Conservation (phyloP, 2,797 vertebrate genomes). For the Labeo calbasu region DNA sequence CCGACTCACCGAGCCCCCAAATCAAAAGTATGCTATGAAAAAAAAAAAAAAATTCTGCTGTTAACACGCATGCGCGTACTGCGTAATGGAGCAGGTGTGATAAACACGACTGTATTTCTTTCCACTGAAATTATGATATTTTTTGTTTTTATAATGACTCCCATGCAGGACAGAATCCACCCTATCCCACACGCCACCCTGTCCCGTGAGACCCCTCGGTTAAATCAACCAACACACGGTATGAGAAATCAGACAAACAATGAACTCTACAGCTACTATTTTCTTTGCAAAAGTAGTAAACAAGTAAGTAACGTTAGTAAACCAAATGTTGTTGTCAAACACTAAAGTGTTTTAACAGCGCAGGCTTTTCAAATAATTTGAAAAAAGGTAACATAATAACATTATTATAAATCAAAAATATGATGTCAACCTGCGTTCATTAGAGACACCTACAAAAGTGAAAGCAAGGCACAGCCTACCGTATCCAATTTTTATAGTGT, state of each 20-base stretch:
- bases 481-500: background rate
- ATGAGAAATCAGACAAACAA: slow-evolving; percentile 6
- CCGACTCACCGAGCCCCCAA: background rate
- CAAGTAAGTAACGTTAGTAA: background rate
- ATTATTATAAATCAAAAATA: background rate
- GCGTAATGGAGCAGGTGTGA: slow-evolving; percentile 48
- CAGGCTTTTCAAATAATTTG: background rate
- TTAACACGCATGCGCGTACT: slow-evolving; percentile 16
- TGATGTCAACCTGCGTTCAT: background rate
- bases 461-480: background rate
- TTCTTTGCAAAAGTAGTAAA: background rate
- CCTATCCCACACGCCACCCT: slow-evolving; percentile 68
- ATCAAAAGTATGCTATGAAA: background rate
- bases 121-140: slow-evolving; percentile 71
- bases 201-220: slow-evolving; percentile 60
- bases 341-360: background rate
- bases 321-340: background rate
- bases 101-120: slow-evolving; percentile 71
- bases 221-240: background rate
- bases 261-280: background rate
- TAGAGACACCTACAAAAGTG: background rate
- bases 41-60: background rate
- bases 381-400: background rate
- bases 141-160: slow-evolving; percentile 67
- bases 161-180: slow-evolving; percentile 44